Base-by-base conservation (phyloP, 2,797 vertebrate genomes). In the Lateolabrax maculatus region DNA sequence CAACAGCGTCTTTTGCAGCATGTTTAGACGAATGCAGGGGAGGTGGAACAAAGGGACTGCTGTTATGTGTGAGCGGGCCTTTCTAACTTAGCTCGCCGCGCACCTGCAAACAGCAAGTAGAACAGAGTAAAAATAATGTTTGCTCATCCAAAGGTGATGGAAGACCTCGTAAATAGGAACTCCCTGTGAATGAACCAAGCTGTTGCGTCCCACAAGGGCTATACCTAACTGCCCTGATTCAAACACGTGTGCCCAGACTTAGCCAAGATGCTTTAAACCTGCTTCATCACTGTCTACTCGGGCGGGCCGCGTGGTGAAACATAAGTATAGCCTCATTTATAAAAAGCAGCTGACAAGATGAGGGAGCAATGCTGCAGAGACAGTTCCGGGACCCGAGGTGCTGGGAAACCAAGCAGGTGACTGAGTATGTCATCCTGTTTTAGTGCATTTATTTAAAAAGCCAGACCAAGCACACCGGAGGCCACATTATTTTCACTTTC, bases 31-130 rank as follows among this genome's bases (percentile, higher is more conserved):
- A 84, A 83, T 66, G 13, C 25, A 53, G 34, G 61, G 41, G 61
- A 63, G 44, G 51, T 11, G 43, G 62, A 72, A 81, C 6, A 70
- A 80, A 79, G 43, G 11, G 4, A 39, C 9, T 46, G 29, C 21
- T 57, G 18, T 61, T 80, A 0, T 52, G 34, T 79, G 49, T 48
- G 23, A 52, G 52, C 4, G 36, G 72, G 69, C 77, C 51, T 82
- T 75, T 79, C 81, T 74, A 70, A 75, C 31, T 64, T 37, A 44
- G 81, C 75, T 86, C 11, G n/a, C 66, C 3, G 0, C 55, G 79
- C 90, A 92, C 89, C 90, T 92, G 90, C 84, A 90, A 73, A 88
- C 43, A 79, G 64, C 70, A 91, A 89, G 87, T 93, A 81, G 89
- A 90, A 58, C 92, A 86, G 49, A 60, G 79, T 71, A 85, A 84